Evolutionary conservation across 2,888 invertebrate genomes (phyloP).

Genomic region (Neoitamus cyanurus): DNA sequence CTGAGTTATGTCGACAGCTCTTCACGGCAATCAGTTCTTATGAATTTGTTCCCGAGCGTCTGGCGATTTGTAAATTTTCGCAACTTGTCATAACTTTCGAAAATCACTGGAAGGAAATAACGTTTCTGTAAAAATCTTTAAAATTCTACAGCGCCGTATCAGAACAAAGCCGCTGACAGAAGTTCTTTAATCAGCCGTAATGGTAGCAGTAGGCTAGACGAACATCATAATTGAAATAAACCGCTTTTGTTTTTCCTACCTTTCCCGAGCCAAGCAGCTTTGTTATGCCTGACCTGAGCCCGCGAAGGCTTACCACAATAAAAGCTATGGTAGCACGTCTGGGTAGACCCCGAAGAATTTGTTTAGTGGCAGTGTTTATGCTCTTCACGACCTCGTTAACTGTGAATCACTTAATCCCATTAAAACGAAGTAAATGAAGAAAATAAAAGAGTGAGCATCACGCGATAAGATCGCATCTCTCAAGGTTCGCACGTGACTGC

Average conservation of each 20-base stretch:
- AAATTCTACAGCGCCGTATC: not conserved
- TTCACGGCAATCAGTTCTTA: conserved; percentile 42
- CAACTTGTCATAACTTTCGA: not conserved
- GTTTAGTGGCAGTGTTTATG: conserved; percentile 15
- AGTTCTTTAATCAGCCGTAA: not conserved
- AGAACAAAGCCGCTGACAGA: not conserved
- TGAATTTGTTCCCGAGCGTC: not conserved
- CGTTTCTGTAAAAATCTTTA: not conserved
- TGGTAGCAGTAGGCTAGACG: not conserved
- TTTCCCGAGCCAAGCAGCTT: not conserved
- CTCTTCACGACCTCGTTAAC: conserved; percentile 43
- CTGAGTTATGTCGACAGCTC: conserved; percentile 38
- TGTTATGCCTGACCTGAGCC: not conserved
- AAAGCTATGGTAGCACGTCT: not conserved
- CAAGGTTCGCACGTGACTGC: conserved; percentile 47
- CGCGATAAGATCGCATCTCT: conserved; percentile 46
- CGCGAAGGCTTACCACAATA: not conserved
- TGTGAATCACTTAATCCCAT: conserved; percentile 45
- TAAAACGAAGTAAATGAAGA: conserved; percentile 39
- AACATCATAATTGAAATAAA: not conserved
- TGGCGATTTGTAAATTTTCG: not conserved
- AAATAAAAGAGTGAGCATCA: conserved; percentile 37
- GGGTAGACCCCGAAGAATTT: not conserved
- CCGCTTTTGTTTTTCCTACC: not conserved
- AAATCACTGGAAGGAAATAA: not conserved